Percentiles rank a stretch among this genome's conserved stretches.
phyloP scores from a whole-genome alignment of 2,888 invertebrate species.

The Ennomos quercinarius region DNA sequence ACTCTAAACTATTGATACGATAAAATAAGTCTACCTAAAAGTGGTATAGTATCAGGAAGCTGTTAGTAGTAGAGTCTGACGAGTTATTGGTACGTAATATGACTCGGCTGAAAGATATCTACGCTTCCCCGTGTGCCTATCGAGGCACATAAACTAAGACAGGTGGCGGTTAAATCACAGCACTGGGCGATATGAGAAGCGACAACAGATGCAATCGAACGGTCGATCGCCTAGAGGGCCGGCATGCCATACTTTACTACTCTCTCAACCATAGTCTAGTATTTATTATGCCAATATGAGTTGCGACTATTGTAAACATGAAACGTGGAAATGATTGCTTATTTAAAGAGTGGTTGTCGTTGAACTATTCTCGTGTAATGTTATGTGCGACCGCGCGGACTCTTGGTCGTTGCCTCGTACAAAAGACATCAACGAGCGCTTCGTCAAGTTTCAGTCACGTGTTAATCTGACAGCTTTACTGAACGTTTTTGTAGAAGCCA shows the following conservation, averaged over 20 bases:
- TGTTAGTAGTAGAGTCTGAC: slow-evolving; percentile 32
- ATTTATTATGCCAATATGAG: slow-evolving; percentile 46
- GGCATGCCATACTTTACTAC: slow-evolving; percentile 46
- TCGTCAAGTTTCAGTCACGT: neutral
- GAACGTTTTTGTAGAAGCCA: neutral
- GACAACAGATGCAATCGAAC: slow-evolving; percentile 63
- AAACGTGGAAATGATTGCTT: slow-evolving; percentile 25
- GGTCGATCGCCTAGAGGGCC: slow-evolving; percentile 52
- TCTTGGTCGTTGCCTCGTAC: slow-evolving; percentile 9
- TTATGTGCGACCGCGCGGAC: neutral
- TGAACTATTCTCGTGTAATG: slow-evolving; percentile 4
- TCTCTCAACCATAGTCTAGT: slow-evolving; percentile 28
- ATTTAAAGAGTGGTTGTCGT: slow-evolving; percentile 17
- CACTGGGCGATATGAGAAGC: slow-evolving; percentile 66
- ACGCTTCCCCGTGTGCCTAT: slow-evolving; percentile 67
- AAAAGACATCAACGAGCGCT: slow-evolving; percentile 38
- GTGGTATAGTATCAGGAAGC: slow-evolving; percentile 33
- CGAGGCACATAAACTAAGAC: slow-evolving; percentile 69
- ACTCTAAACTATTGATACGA: slow-evolving; percentile 9
- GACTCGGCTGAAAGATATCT: slow-evolving; percentile 43
- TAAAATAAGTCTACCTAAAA: slow-evolving; percentile 18
- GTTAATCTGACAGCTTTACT: neutral
- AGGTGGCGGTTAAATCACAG: slow-evolving; percentile 73
- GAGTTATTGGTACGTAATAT: slow-evolving; percentile 39
- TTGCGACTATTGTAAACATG: slow-evolving; percentile 31